Evolutionary conservation across 1,140 invertebrate genomes (phyloP), one percentile per base, ranked within the genome.

Genomic region (Stenopsyche tienmushanensis): DNA sequence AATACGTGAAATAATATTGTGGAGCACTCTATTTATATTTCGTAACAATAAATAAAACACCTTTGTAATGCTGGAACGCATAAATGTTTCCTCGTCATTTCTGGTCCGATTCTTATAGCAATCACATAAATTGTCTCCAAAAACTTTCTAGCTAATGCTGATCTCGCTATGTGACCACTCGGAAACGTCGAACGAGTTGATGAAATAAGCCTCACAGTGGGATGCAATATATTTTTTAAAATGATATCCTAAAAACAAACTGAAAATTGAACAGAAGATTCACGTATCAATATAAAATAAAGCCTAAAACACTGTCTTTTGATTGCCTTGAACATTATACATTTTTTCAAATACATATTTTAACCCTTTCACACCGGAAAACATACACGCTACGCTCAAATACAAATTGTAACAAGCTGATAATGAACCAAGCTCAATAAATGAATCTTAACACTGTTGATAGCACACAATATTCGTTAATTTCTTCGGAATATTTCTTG

Each of bases 31-130:
- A n/a, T 54, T 26, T n/a, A 8, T 8, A 8, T 9, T 49, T 7
- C 17, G 17, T 49, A 49, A 49, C 8, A 49, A n/a, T 9, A 41
- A 41, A n/a, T 41, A 49, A 49, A 49, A 41, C 57, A 80, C 78
- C 82, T 83, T 74, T 88, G 85, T 52, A 92, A 74, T 2, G 85
- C 81, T 13, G 86, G 84, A 45, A 91, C 84, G 50, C 86, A 88
- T 18, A 96, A 78, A 71, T 92, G 88, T 70, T 85, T 86, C 54
- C 89, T 85, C 1, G 90, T 93, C 87, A 92, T 92, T 71, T 92
- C 89, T 59, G 88, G 86, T 1, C 93, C 93, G 39, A 96, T 85
- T 57, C 93, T 82, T 20, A 91, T 79, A 9, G 90, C 88, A 24
- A 97, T 79, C 10, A 88, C 84, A 73, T 92, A 90, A 45, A 96